These are phyloP conservation scores for Alviniconcha strummeri DNA, from an alignment of 2,888 invertebrate species.

Conservation along the genomic window DNA sequence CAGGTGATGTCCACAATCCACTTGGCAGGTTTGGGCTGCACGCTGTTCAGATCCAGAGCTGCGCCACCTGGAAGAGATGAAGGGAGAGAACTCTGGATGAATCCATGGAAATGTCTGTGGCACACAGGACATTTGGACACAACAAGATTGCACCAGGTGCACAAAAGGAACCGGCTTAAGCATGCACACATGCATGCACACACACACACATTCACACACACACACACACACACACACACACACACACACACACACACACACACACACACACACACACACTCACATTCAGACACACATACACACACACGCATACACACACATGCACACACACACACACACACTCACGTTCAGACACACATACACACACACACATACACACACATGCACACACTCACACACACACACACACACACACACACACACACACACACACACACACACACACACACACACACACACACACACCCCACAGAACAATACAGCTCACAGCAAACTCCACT, in stretches of 20 bases:
- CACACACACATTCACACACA: slow-evolving; percentile 12
- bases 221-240: slow-evolving; percentile 3
- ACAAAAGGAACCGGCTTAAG: too few species aligned
- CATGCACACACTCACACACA: slow-evolving; percentile 4
- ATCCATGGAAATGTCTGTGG: not conserved
- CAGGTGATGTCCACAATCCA: slow-evolving; percentile 74
- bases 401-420: slow-evolving; percentile 15
- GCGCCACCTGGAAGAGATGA: slow-evolving; percentile 68
- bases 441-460: not conserved
- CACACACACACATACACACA: not conserved
- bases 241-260: not conserved
- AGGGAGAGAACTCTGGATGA: too few species aligned
- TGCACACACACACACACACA: not conserved
- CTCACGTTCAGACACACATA: not conserved
- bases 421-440: slow-evolving; percentile 3
- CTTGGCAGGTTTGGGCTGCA: slow-evolving; percentile 71
- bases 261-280: not conserved
- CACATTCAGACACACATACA: not conserved
- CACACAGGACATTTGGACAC: too few species aligned
- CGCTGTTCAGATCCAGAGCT: slow-evolving; percentile 72
- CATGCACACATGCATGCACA: not conserved
- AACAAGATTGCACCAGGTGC: too few species aligned
- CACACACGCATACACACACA: slow-evolving; percentile 8
- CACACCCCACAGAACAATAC: not conserved
- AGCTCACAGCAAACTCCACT: not conserved